phyloP scores from a whole-genome alignment of 2,888 invertebrate species.

The Drosophila multiciliata region DNA sequence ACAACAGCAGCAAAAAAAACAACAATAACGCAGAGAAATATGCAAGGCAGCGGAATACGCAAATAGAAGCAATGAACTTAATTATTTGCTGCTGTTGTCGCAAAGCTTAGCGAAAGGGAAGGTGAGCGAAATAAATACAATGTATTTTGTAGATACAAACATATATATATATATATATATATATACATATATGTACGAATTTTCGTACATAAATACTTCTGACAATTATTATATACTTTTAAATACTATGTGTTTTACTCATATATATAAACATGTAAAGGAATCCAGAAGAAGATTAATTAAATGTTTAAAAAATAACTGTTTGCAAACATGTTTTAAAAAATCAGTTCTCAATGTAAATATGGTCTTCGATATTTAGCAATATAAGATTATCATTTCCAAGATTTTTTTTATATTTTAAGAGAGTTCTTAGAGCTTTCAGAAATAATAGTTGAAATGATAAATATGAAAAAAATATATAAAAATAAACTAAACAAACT shows the following conservation, averaged over 20 bases:
- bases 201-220: not conserved
- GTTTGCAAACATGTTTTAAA: not conserved
- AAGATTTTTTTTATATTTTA: not conserved
- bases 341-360: not conserved
- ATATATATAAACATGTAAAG: not conserved
- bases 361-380: not conserved
- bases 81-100: slow-evolving; percentile 74
- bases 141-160: not conserved
- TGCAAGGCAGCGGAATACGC: slow-evolving; percentile 71
- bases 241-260: not conserved
- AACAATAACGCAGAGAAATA: slow-evolving; percentile 36
- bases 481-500: too few relatives aligned
- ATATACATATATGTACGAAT: not conserved
- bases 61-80: slow-evolving; percentile 82
- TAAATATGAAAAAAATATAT: not conserved
- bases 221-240: not conserved
- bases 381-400: not conserved
- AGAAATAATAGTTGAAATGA: not conserved
- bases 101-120: slow-evolving; percentile 42
- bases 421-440: not conserved
- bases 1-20: slow-evolving; percentile 30
- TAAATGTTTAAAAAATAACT: not conserved
- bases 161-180: not conserved
- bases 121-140: slow-evolving; percentile 37
- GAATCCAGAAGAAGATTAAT: not conserved